Base-by-base conservation (phyloP, 1,140 invertebrate species). In the Neocloeon triangulifer region DNA sequence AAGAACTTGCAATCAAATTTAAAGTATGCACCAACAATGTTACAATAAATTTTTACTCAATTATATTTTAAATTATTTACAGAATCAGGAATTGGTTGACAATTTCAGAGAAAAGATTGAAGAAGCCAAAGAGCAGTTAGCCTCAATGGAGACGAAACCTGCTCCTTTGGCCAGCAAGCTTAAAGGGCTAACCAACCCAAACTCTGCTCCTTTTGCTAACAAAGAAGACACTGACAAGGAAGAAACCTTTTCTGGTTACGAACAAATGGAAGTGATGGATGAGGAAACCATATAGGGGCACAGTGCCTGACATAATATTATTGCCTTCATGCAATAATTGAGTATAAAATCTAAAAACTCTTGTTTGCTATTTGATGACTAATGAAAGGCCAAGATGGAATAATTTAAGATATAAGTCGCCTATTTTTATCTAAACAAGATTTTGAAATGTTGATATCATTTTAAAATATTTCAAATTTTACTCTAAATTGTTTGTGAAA, bases 1-100 rank as follows among this genome's bases (percentile, higher is more conserved):
- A 86, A 47, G 57, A 72, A 33, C 54, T 91, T 22, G 78, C 80
- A 9, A 60, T 78, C 5, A 66, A 64, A 25, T 86, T 88, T 42
- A 80, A 61, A 46, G 51, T 54, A 41, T n/a, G n/a, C 30, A 16
- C 17, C 30, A 34, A 5, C 5, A 16, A 15, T 32, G 38, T 32
- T 27, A 30, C 30, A 18, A 3, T 10, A 43, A 45, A 2, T 33
- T n/a, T n/a, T n/a, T n/a, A n/a, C n/a, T n/a, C n/a, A n/a, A n/a
- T n/a, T n/a, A n/a, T n/a, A n/a, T n/a, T n/a, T n/a, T n/a, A n/a
- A n/a, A n/a, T n/a, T n/a, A n/a, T n/a, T n/a, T n/a, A n/a, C n/a
- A 75, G 44, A 64, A 56, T 19, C 37, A 51, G 1, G 65, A 70
- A 4, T 31, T 69, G 2, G 68, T 72, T 0, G 43, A 43, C 14